A percentile compares a stretch with the other conserved stretches of the same genome.
Evolutionary conservation across 2,113 vertebrate species (phyloP).

Genomic region (Copsychus sechellarum): DNA sequence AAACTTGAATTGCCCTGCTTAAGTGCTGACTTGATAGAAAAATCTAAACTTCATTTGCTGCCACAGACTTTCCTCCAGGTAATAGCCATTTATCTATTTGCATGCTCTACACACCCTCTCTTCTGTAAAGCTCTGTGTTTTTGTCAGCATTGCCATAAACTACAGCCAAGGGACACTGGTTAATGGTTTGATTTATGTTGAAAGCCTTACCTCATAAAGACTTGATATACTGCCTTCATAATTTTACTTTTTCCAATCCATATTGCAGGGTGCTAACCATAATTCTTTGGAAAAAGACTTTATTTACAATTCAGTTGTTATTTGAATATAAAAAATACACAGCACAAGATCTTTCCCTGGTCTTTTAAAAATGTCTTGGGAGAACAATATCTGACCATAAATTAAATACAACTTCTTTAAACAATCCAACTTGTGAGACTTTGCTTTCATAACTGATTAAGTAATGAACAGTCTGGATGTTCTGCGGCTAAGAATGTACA

Average conservation of each 20-base stretch:
- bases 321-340: neutral
- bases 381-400: neutral
- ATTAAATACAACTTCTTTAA: slow-evolving; percentile 16
- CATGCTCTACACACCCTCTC: neutral
- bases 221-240: neutral
- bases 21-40: slow-evolving; percentile 60
- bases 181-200: neutral
- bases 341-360: neutral
- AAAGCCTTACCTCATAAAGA: neutral
- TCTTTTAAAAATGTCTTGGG: neutral
- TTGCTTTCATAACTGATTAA: slow-evolving; percentile 47
- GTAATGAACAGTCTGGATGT: slow-evolving; percentile 30
- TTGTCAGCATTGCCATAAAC: neutral
- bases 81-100: neutral
- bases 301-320: neutral
- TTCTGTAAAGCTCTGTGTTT: neutral
- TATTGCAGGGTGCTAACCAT: neutral
- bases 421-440: neutral
- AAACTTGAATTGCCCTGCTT: slow-evolving; percentile 35
- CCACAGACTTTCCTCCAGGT: slow-evolving; percentile 2
- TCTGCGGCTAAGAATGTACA: neutral
- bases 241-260: neutral
- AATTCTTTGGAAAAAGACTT: neutral
- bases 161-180: neutral
- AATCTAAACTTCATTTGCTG: neutral